A percentile compares a stretch with the other conserved stretches of the same genome.
phyloP scores from a whole-genome alignment of 2,113 vertebrate genomes.

The Phylloscopus trochiloides region DNA sequence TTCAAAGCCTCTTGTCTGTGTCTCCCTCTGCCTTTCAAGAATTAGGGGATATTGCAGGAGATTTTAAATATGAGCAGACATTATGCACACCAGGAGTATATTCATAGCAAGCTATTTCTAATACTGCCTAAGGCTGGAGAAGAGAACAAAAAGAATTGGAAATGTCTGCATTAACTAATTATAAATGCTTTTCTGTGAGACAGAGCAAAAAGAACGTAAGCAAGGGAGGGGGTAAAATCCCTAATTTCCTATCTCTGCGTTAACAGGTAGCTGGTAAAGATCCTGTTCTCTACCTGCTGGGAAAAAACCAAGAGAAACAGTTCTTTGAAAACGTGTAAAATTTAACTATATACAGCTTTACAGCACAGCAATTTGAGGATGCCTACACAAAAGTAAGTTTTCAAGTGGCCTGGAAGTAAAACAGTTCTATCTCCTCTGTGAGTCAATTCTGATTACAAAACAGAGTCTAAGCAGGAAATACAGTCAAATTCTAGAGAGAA shows the following conservation, averaged over 20 bases:
- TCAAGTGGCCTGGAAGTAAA: not conserved
- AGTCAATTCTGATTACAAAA: not conserved
- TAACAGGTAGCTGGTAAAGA: not conserved
- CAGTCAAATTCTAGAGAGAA: not conserved
- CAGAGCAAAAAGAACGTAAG: not conserved
- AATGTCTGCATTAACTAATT: constrained; percentile 44
- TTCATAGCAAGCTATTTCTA: constrained; percentile 48
- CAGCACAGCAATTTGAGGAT: not conserved
- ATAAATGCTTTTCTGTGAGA: not conserved
- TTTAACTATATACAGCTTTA: not conserved
- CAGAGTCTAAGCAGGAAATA: not conserved
- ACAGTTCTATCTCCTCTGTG: not conserved
- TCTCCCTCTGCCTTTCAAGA: not conserved
- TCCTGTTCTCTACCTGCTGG: not conserved
- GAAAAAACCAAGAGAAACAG: not conserved
- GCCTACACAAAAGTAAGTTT: not conserved
- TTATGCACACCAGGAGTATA: constrained; percentile 15
- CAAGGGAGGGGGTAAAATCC: not conserved
- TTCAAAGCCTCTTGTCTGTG: not conserved
- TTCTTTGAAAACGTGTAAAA: not conserved
- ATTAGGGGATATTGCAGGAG: not conserved
- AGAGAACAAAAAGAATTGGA: constrained; percentile 58
- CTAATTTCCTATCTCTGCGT: not conserved
- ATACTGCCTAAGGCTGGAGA: constrained; percentile 41
- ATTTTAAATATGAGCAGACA: constrained; percentile 37